These are phyloP conservation scores for Polypterus bichir DNA, from an alignment of 2,113 vertebrate genomes.

Conservation along the genomic window DNA sequence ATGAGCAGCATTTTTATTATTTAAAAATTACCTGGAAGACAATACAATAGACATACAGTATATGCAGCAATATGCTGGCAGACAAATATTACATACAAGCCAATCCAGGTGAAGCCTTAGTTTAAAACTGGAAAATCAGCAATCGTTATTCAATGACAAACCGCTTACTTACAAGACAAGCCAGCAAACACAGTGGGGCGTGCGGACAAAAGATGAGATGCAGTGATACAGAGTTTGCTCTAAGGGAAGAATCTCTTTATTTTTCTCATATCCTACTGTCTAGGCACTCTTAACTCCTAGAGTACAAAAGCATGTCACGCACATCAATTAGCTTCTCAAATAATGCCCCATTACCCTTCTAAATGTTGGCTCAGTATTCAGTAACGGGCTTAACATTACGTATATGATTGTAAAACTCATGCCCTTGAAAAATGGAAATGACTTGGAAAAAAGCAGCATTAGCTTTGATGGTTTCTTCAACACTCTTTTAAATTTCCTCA, in stretches of 20 bases:
- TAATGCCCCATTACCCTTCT: background rate
- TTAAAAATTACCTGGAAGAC: no score
- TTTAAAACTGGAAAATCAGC: no score
- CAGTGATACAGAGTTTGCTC: no score
- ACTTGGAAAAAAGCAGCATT: conserved; percentile 4
- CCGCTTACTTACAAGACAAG: no score
- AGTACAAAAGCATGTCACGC: background rate
- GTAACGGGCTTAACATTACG: conserved; percentile 1
- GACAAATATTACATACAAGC: no score
- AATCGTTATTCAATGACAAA: no score
- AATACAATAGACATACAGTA: no score
- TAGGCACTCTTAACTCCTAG: background rate
- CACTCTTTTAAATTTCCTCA: background rate
- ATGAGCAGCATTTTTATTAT: no score
- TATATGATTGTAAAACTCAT: background rate
- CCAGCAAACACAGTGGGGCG: no score
- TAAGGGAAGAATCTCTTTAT: background rate
- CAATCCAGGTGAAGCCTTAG: no score
- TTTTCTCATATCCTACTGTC: background rate
- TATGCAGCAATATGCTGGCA: no score
- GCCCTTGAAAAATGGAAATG: conserved; percentile 4
- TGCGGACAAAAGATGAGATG: no score
- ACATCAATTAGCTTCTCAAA: conserved; percentile 5
- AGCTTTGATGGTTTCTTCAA: conserved; percentile 9
- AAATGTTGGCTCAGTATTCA: conserved; percentile 3